Percentiles rank a stretch among this genome's conserved stretches.
Conservation (phyloP, 2,797 vertebrate species). For the Manis crassicaudata region DNA sequence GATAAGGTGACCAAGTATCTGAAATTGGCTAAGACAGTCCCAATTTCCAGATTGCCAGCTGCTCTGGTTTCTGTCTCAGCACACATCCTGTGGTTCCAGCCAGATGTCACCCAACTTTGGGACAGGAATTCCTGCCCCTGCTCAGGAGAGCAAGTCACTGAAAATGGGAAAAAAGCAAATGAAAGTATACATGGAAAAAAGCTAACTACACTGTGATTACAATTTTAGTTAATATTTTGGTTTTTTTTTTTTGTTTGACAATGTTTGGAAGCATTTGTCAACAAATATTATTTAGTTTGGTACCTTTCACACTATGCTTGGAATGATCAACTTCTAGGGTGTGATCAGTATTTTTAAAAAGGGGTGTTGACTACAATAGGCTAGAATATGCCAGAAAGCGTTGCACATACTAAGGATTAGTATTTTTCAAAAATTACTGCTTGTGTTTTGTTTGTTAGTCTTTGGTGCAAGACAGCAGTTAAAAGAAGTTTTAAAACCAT, state of each 20-base stretch:
- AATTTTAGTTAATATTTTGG: conserved; percentile 41
- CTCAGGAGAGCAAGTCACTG: not conserved
- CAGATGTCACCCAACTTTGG: conserved; percentile 47
- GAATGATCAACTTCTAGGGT: not conserved
- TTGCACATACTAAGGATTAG: not conserved
- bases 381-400: not conserved
- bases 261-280: not conserved
- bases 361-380: not conserved
- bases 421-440: not conserved
- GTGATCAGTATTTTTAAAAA: not conserved
- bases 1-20: conserved; percentile 65
- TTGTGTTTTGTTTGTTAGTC: not conserved
- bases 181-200: conserved; percentile 18
- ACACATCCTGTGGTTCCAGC: conserved; percentile 48
- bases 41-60: not conserved
- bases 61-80: conserved; percentile 71
- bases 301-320: not conserved
- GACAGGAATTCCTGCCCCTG: conserved; percentile 25
- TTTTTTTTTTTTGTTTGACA: not conserved
- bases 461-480: not conserved
- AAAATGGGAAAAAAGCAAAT: conserved; percentile 4
- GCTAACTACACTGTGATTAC: not conserved
- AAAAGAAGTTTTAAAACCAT: conserved; percentile 1
- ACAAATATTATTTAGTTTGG: not conserved
- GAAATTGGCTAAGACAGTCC: conserved; percentile 55